Conservation (phyloP, 2,113 vertebrate species). For the Pseudorectes ferrugineus region DNA sequence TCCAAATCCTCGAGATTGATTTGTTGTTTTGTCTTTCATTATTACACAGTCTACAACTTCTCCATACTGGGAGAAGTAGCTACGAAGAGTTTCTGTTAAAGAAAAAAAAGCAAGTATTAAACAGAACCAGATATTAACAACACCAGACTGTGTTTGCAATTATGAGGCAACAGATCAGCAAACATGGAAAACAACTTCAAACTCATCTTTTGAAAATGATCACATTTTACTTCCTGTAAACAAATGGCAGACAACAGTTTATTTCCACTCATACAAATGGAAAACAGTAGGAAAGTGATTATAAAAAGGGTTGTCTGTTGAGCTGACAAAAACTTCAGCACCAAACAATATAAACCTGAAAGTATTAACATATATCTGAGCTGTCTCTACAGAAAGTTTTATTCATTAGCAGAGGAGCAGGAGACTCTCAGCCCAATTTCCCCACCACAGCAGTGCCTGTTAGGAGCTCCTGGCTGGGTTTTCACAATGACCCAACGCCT, state of each 20-base stretch:
- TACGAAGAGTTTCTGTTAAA: slow-evolving; percentile 91
- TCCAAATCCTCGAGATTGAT: slow-evolving; percentile 98
- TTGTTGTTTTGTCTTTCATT: slow-evolving; percentile 99
- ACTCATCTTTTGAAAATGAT: not conserved
- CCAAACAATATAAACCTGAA: fast-evolving
- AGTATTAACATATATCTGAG: fast-evolving
- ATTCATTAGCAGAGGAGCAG: not conserved
- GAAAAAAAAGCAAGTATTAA: not conserved
- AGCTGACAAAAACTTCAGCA: not conserved
- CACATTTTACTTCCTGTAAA: not conserved
- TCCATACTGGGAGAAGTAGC: slow-evolving; percentile 98
- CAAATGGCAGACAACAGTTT: not conserved
- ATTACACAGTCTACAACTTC: slow-evolving; percentile 99
- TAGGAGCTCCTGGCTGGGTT: not conserved
- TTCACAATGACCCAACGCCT: fast-evolving
- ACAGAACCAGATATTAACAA: not conserved
- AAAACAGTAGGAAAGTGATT: not conserved
- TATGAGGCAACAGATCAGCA: not conserved
- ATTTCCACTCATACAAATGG: not conserved
- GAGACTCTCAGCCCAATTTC: not conserved
- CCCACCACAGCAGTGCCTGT: not conserved
- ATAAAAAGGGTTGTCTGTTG: not conserved
- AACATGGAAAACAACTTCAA: not conserved
- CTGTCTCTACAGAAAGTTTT: not conserved
- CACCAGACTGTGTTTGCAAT: not conserved